Base-by-base conservation (phyloP, 2,113 vertebrate genomes). In the Lethenteron camtschaticum region DNA sequence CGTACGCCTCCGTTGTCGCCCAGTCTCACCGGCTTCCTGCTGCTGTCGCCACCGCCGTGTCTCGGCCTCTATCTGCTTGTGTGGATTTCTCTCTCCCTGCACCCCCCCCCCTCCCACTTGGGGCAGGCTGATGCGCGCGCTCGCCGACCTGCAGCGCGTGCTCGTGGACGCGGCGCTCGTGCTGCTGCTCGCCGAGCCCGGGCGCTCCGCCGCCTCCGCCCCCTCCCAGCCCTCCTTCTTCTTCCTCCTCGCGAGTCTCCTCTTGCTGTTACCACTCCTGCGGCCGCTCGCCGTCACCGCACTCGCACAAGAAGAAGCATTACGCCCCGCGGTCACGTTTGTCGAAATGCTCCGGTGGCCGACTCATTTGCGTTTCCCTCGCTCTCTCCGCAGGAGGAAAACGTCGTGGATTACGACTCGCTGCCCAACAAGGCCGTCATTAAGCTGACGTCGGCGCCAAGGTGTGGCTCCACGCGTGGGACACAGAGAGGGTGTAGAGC, bases 101-200 rank as follows among this genome's bases (percentile, higher is more conserved):
- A 10, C 70, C 12, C 60, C 70, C 7, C 59, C 59, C 59, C 12
- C 59, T 20, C 59, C 59, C 59, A 13, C 59, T 63, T 41, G 41
- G 41, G 41, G 41, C 73, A 96, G 94, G 82, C 81, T 97, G 70
- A 79, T 96, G 68, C 86, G 85, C 14, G 85, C 91, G 6, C 83
- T 97, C 57, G 79, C 83, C 9, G 85, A 83, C 58, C 79, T 95
- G 77, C 92, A 97, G 78, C 87, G 79, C 13, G 83, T 96, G 72
- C 87, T 96, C 77, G 81, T 85, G 75, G 90, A 96, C 0, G 94
- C 91, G 0, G 94, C 89, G 0, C 81, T 97, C 56, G 82, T 95
- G 73, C 81, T 96, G 79, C 82, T 80, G 63, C 86, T 92, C 77
- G 91, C 86, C 78, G 84, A 85, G 13, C 66, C 79, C 6, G 96